phyloP scores from a whole-genome alignment of 2,888 invertebrate genomes.

The Scaptomyza cyrtandrae region DNA sequence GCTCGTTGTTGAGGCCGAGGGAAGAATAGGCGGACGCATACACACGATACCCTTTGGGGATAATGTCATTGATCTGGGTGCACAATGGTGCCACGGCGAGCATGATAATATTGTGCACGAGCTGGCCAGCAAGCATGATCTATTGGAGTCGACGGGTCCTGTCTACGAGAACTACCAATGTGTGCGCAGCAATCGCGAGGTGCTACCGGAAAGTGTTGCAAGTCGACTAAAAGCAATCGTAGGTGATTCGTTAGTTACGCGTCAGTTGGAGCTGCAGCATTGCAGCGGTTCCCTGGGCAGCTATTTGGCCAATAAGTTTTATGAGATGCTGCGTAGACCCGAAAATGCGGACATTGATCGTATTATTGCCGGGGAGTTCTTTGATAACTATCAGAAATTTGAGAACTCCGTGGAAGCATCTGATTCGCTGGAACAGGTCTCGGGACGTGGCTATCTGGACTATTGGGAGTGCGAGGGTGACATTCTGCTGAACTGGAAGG shows the following conservation, averaged over 20 bases:
- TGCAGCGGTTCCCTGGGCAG: constrained; percentile 82
- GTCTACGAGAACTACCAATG: constrained; percentile 82
- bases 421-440: constrained; percentile 88
- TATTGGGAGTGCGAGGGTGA: constrained; percentile 90
- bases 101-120: constrained; percentile 84
- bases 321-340: constrained; percentile 76
- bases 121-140: constrained; percentile 77
- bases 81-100: constrained; percentile 84
- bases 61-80: constrained; percentile 85
- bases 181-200: constrained; percentile 83
- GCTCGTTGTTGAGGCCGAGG: constrained; percentile 87
- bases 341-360: constrained; percentile 84
- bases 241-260: constrained; percentile 83
- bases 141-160: constrained; percentile 82
- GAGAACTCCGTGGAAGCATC: constrained; percentile 87
- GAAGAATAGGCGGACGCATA: constrained; percentile 88
- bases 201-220: constrained; percentile 83
- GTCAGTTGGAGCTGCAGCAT: constrained; percentile 80
- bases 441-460: constrained; percentile 87
- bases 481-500: constrained; percentile 90
- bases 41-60: constrained; percentile 86
- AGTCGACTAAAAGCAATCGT: constrained; percentile 84
- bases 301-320: constrained; percentile 81
- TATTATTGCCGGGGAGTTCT: constrained; percentile 85
- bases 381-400: constrained; percentile 87